Evolutionary conservation across 2,797 vertebrate species (phyloP), one percentile per base, ranked within the genome.

Genomic region (Heliangelus exortis): DNA sequence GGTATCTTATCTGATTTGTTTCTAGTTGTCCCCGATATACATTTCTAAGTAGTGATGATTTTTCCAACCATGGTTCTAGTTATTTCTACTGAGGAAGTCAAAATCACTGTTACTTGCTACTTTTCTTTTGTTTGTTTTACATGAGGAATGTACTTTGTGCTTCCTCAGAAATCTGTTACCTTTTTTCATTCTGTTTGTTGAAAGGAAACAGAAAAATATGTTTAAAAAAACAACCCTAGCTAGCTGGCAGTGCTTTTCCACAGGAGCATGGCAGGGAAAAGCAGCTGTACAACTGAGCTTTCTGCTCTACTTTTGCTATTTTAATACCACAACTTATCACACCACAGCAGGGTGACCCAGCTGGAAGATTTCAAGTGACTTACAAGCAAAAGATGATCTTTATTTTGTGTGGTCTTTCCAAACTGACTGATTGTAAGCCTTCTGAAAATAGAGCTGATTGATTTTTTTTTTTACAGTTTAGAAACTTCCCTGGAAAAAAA

Each of bases 371-470:
- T 84, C 50, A 67, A 81, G 81, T 26, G 33, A 88, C 74, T 84
- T 92, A 55, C 39, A 84, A 90, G 76, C 21, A 66, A 74, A 90
- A 92, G 80, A 63, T 75, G 41, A 78, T 71, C 76, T 83, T 77
- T 68, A 54, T 89, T 87, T 81, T 22, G 13, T 73, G 82, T 31
- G 19, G 25, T 36, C 85, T 54, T 77, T 80, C 33, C 5, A 6
- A 88, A 69, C 47, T 13, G 15, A 50, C 15, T 53, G 57, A 83
- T 71, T 67, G 57, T 18, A 65, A 88, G 20, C 54, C 29, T 41
- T 48, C 82, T 53, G 58, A 82, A 87, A 94, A 73, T 15, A 57
- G 34, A 59, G 41, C 33, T 31, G 58, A 74, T 31, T 47, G n/a
- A 59, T 16, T 28, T 59, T 83, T 59, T 83, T 34, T 36, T 51